phyloP scores from a whole-genome alignment of 1,140 invertebrate genomes.

The Pissodes strobi region DNA sequence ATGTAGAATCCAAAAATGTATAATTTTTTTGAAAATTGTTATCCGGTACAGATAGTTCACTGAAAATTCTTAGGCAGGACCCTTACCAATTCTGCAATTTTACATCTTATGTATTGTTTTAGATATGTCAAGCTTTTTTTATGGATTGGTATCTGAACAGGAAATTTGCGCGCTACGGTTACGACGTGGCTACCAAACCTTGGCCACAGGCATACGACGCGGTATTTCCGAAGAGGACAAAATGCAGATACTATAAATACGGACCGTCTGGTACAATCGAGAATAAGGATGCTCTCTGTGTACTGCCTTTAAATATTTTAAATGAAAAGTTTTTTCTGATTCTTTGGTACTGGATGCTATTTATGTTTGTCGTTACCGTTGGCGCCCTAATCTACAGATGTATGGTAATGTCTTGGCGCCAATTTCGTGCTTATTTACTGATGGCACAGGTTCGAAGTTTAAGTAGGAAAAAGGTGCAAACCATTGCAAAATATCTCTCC shows the following conservation, averaged over 20 bases:
- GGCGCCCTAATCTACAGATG: constrained; percentile 67
- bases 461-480: constrained; percentile 57
- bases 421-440: constrained; percentile 61
- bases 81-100: no score
- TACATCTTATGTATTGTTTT: constrained; percentile 37
- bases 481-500: constrained; percentile 61
- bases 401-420: constrained; percentile 58
- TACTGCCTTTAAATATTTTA: constrained; percentile 76
- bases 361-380: constrained; percentile 66
- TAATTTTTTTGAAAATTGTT: no score
- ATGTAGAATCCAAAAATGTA: no score
- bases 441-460: constrained; percentile 60
- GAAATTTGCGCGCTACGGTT: constrained; percentile 72
- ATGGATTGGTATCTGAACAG: constrained; percentile 76
- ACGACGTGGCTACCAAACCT: constrained; percentile 61
- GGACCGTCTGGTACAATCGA: constrained; percentile 66
- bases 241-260: constrained; percentile 71
- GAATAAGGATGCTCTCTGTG: constrained; percentile 69
- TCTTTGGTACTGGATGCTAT: constrained; percentile 81
- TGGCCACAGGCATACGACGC: constrained; percentile 61
- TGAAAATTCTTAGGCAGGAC: no score
- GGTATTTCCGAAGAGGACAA: constrained; percentile 79
- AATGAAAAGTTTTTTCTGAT: constrained; percentile 83
- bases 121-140: constrained; percentile 66
- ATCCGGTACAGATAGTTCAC: not conserved